phyloP scores from a whole-genome alignment of 2,888 invertebrate species.

The Parochlus steinenii region DNA sequence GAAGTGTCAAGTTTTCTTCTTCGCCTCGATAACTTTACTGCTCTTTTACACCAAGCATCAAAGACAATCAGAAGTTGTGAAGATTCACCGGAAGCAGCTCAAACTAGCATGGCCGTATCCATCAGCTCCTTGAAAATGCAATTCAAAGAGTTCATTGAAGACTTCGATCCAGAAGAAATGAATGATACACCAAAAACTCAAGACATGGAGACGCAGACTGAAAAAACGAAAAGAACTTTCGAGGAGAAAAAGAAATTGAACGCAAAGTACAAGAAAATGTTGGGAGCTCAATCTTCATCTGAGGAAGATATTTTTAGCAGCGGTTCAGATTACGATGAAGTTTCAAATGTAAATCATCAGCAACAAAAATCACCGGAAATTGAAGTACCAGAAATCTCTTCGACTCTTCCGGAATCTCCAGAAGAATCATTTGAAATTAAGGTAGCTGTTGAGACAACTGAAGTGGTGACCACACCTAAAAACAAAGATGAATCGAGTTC shows the following conservation, averaged over 20 bases:
- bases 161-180: neutral
- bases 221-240: conserved; percentile 1
- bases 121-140: no score
- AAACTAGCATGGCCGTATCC: no score
- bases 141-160: neutral
- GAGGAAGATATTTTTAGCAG: neutral
- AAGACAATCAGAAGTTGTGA: no score
- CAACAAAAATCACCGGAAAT: neutral
- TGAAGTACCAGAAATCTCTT: neutral
- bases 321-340: neutral
- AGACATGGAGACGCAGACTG: neutral
- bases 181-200: neutral
- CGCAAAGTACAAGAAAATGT: neutral
- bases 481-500: neutral
- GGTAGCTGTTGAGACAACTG: neutral
- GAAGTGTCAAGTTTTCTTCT: no score
- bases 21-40: no score
- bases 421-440: neutral
- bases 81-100: no score
- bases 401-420: neutral
- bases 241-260: neutral
- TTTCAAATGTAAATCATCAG: neutral
- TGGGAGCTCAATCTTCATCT: neutral
- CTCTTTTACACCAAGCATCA: no score
- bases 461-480: neutral